Base-by-base conservation (phyloP, 2,113 vertebrate genomes). In the Numenius arquata region DNA sequence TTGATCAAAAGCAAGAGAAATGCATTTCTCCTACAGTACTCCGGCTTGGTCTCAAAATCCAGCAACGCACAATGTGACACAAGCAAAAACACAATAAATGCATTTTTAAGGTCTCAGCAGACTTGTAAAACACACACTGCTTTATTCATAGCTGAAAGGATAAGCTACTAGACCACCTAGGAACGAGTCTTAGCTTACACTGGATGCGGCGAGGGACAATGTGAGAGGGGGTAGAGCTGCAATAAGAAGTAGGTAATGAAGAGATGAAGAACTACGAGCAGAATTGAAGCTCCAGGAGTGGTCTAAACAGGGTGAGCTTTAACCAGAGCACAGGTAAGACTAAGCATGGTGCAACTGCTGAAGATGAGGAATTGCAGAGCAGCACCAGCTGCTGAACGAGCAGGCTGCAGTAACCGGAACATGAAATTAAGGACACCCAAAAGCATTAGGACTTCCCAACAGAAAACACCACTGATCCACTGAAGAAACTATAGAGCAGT, bases 191-290 rank as follows among this genome's bases (percentile, higher is more conserved):
- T 32, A 32, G 36, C 18, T 75, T 73, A n/a, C 3, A 36, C 4
- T 15, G 27, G 30, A 29, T 38, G 52, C n/a, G 66, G 45, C 5
- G 18, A 2, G 1, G 15, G n/a, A 53, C 38, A 55, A 38, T 0
- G 0, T 13, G 12, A 78, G 43, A 89, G 17, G 8, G 41, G 32
- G 8, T 3, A 68, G 45, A 91, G 53, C 52, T 70, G 20, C 36
- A 80, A 5, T 17, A 58, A 4, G 8, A 65, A 73, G 21, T 1
- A 76, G 12, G 18, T 21, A 58, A 70, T 1, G 20, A 81, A 70
- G 29, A 56, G 34, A 78, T 41, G 29, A 83, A 50, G 15, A 83
- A 15, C 72, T 45, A 15, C 7, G 5, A 88, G 23, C 21, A 70
- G 56, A n/a, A 65, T 0, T 50, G 21, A 63, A 92, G 41, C 11